Conservation (phyloP, 2,113 vertebrate species). For the Microcebus lehilahytsara region DNA sequence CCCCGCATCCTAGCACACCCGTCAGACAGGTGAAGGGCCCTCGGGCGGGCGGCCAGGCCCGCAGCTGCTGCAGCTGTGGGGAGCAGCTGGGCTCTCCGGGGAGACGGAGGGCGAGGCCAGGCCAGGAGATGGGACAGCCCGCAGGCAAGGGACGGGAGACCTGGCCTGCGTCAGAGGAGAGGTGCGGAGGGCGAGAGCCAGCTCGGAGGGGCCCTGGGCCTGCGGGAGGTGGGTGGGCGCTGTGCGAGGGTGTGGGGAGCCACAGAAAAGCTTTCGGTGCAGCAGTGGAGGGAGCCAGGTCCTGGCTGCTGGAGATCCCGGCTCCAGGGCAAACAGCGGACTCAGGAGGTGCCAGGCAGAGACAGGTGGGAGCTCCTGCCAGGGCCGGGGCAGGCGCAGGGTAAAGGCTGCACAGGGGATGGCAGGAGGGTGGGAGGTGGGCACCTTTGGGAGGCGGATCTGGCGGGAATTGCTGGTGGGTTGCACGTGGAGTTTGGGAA, state of each 20-base stretch:
- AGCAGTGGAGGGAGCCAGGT: not conserved
- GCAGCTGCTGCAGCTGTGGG: not conserved
- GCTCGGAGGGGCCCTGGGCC: not conserved
- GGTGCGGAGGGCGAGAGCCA: not conserved
- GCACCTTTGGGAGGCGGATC: no score
- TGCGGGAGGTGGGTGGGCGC: accelerated
- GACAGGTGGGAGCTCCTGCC: not conserved
- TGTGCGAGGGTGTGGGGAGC: not conserved
- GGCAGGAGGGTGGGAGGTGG: no score
- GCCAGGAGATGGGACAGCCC: accelerated
- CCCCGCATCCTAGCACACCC: accelerated
- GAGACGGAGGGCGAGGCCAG: not conserved
- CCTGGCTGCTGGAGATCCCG: accelerated
- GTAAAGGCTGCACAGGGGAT: not conserved
- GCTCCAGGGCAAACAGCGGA: not conserved
- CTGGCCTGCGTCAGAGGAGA: not conserved
- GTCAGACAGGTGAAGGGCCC: not conserved
- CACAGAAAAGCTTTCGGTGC: accelerated
- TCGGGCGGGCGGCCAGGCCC: accelerated
- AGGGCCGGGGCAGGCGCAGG: not conserved
- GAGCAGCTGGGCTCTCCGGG: not conserved
- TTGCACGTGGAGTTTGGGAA: accelerated
- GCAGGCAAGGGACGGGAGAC: accelerated
- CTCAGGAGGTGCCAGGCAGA: not conserved
- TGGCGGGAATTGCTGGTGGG: no score